Evolutionary conservation across 2,113 vertebrate species (phyloP), one percentile per base, ranked within the genome.

Genomic region (Syngnathus scovelli): DNA sequence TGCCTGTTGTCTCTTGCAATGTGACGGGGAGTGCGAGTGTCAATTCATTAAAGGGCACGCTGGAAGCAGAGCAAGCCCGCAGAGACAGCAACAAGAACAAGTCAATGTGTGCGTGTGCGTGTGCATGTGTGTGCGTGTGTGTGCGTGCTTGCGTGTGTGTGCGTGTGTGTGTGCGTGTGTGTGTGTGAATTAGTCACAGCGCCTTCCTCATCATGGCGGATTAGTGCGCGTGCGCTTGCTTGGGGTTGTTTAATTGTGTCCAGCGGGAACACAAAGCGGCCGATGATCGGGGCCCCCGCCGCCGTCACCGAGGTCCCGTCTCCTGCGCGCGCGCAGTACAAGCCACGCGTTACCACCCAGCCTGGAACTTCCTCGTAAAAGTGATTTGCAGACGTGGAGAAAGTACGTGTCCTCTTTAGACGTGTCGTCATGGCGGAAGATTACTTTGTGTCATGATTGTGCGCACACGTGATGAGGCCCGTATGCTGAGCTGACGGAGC

Each of bases 221-320:
- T 39, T 16, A 36, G 37, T 39, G 49, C 21, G 5, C 69, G 61
- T 49, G 59, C 64, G 41, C 55, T 10, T 66, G 21, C 55, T 64
- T 64, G 27, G 69, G 56, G 44, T 48, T 63, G 62, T 70, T 77
- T 89, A 83, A 87, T 88, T 87, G 65, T 66, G 58, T 79, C 77
- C 55, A 16, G 39, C 61, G 80, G 72, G 82, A 89, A 58, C 68
- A 71, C 21, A 71, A 74, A 66, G 68, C 27, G 16, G 54, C 59
- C 46, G 71, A 81, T 71, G 77, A 76, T 60, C n/a, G 68, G 62
- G 54, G 19, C 68, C 71, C 59, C 38, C 61, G 38, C 55, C 61
- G 48, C 54, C 46, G 46, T 37, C 23, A 38, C 10, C 3, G 64
- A 72, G 15, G 18, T 36, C 12, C 18, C 15, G 13, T 4, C 33